Conservation (phyloP, 2,797 vertebrate genomes). For the Molossus alvarezi region DNA sequence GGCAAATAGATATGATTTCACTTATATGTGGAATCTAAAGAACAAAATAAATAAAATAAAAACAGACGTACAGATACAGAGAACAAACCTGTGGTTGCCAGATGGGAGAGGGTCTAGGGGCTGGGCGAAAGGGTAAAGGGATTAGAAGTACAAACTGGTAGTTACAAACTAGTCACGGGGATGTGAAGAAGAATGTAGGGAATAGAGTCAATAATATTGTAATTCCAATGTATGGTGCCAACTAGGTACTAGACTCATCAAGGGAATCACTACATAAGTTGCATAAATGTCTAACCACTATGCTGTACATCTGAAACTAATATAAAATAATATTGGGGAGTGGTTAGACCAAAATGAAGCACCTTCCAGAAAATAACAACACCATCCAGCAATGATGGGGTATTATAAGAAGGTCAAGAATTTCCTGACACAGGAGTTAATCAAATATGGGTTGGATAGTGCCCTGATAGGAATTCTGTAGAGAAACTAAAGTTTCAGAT, state of each 20-base stretch:
- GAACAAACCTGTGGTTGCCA: neutral
- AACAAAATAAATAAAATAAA: neutral
- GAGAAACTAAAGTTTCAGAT: constrained; percentile 54
- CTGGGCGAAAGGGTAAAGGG: neutral
- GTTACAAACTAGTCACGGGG: neutral
- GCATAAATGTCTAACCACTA: neutral
- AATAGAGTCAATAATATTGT: neutral
- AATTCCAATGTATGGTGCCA: neutral
- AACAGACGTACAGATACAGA: neutral
- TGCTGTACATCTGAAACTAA: neutral
- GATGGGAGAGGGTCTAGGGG: neutral
- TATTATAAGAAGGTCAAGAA: constrained; percentile 24
- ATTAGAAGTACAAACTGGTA: neutral
- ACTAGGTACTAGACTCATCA: neutral
- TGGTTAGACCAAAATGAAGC: constrained; percentile 20
- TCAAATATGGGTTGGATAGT: neutral
- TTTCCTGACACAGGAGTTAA: neutral
- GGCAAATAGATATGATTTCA: neutral
- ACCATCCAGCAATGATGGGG: neutral
- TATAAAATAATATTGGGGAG: neutral
- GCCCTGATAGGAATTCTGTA: neutral
- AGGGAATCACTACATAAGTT: neutral
- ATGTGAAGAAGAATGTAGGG: neutral
- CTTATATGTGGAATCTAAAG: neutral
- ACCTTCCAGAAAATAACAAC: neutral